Percentiles rank a stretch among this genome's conserved stretches.
Conservation (phyloP, 64 coral and sea anemone species). For the Pocillopora damicornis region DNA sequence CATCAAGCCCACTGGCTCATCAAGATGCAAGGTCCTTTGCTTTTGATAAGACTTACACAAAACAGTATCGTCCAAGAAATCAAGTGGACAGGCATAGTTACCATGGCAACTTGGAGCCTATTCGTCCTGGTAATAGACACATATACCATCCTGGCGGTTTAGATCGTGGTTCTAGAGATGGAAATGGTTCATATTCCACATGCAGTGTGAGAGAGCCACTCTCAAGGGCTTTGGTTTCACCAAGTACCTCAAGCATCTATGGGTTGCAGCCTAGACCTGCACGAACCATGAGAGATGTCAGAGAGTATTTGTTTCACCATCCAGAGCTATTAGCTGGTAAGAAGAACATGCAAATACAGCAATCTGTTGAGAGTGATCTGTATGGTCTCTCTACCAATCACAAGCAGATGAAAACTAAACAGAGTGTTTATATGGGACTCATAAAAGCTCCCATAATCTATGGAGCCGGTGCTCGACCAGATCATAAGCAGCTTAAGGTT, state of each 20-base stretch:
- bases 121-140: neutral
- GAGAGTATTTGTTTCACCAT: slow-evolving; percentile 67
- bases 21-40: slow-evolving; percentile 52
- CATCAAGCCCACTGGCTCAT: slow-evolving; percentile 74
- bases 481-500: slow-evolving; percentile 58
- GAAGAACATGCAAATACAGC: slow-evolving; percentile 47
- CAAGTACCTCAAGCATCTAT: slow-evolving; percentile 44
- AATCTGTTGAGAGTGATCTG: slow-evolving; percentile 23
- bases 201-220: slow-evolving; percentile 18
- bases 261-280: slow-evolving; percentile 10
- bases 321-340: slow-evolving; percentile 72
- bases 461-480: slow-evolving; percentile 50
- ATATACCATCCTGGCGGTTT: slow-evolving; percentile 16
- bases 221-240: slow-evolving; percentile 35
- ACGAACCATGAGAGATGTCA: slow-evolving; percentile 69
- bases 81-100: slow-evolving; percentile 29
- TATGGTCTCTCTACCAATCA: slow-evolving; percentile 37
- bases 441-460: slow-evolving; percentile 75
- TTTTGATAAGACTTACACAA: slow-evolving; percentile 6
- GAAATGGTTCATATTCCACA: slow-evolving; percentile 25
- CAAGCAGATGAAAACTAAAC: slow-evolving; percentile 93
- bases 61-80: neutral
- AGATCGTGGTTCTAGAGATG: neutral
- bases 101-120: neutral
- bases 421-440: slow-evolving; percentile 75